Evolutionary conservation across 2,888 invertebrate genomes (phyloP), one percentile per base, ranked within the genome.

Genomic region (Drosophila mercatorum): DNA sequence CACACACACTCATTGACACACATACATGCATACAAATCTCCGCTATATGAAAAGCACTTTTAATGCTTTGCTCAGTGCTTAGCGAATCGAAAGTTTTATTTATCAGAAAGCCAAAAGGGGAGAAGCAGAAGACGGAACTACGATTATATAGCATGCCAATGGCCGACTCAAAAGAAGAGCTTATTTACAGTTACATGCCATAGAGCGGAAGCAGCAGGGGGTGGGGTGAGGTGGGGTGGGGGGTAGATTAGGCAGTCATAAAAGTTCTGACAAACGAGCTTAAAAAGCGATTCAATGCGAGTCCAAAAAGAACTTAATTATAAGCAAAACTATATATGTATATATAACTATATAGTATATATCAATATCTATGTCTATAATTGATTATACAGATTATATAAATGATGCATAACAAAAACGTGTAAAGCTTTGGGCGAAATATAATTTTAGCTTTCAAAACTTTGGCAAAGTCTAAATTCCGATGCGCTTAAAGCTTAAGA

Each of bases 401-500:
- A 12, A 51, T 31, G 2, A 10, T 14, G 17, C 31, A 36, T 22
- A 41, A 3, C 22, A 22, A 22, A 12, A 63, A 53, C 53, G 55
- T 60, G n/a, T 34, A 52, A 69, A 77, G 79, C 76, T 77, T 69
- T 63, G 2, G 36, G 22, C 22, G 22, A 43, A 65, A 38, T 60
- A 41, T 61, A 58, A 58, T 56, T 67, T 68, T 53, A 81, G 71
- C 75, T 71, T 65, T 69, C 68, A 12, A 58, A 78, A 87, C 82
- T 86, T 86, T 86, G 78, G 43, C 77, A 78, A 74, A 79, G 79
- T 78, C 79, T 51, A 75, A 79, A 68, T 73, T 57, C 62, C 61
- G 57, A 81, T 87, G 78, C 81, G 88, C 88, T 83, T 83, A 57
- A 83, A 83, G 83, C 83, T 83, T 83, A 84, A 85, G 60, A 61